Evolutionary conservation across 2,888 invertebrate genomes (phyloP).

Genomic region (Beris morrisii): DNA sequence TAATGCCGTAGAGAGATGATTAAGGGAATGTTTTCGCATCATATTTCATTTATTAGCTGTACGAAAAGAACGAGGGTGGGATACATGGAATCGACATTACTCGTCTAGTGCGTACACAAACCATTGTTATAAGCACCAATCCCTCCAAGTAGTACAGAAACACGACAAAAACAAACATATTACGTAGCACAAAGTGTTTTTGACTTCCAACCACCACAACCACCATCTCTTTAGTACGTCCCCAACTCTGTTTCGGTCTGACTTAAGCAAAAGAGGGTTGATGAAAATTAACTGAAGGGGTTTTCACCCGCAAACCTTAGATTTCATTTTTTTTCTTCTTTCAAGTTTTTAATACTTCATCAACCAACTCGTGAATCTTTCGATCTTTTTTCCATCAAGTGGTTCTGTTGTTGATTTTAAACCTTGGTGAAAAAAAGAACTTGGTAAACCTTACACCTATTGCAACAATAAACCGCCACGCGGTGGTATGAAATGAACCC

Average conservation of each 20-base stretch:
- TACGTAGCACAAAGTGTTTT: slow-evolving; percentile 16
- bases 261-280: slow-evolving; percentile 2
- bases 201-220: slow-evolving; percentile 1
- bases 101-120: slow-evolving; percentile 12
- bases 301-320: too few species aligned
- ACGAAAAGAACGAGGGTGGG: slow-evolving; percentile 5
- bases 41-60: slow-evolving; percentile 45
- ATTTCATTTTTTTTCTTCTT: too few species aligned
- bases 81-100: slow-evolving; percentile 20
- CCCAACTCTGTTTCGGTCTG: too few species aligned
- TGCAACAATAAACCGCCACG: too few species aligned
- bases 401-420: too few species aligned
- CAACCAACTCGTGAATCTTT: too few species aligned
- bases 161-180: slow-evolving; percentile 19
- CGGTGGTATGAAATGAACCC: too few species aligned
- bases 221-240: too few species aligned
- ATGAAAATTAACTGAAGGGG: neutral
- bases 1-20: slow-evolving; percentile 40
- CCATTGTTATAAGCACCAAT: slow-evolving; percentile 5
- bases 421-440: too few species aligned
- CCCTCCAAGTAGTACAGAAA: slow-evolving; percentile 1
- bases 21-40: slow-evolving; percentile 44
- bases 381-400: too few species aligned
- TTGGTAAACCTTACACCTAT: too few species aligned
- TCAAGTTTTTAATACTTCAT: too few species aligned